Evolutionary conservation across 2,113 vertebrate genomes (phyloP).

Genomic region (Zeus faber): DNA sequence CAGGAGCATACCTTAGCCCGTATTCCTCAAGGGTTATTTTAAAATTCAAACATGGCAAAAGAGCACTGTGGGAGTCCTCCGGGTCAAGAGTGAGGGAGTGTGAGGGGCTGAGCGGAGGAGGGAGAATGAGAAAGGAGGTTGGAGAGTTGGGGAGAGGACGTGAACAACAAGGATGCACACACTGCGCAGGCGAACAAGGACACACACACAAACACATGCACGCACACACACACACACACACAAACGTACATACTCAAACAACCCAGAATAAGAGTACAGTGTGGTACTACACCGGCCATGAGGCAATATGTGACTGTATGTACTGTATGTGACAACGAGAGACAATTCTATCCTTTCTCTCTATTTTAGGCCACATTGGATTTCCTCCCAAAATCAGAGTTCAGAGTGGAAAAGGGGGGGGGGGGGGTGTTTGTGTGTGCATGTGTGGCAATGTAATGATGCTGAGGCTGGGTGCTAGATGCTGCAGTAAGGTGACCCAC

Average conservation of each 20-base stretch:
- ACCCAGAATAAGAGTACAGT: no score
- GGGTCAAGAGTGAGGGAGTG: constrained; percentile 47
- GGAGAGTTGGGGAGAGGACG: constrained; percentile 13
- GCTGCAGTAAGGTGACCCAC: constrained; percentile 74
- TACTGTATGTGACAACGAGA: no score
- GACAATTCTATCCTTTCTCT: constrained; percentile 4
- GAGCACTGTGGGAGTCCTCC: constrained; percentile 50
- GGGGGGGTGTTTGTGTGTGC: constrained; percentile 23
- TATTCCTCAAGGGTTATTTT: constrained; percentile 42
- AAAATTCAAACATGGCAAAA: constrained; percentile 61
- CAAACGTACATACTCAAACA: no score
- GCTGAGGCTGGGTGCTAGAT: constrained; percentile 53
- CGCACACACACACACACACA: no score
- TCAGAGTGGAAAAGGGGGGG: neutral
- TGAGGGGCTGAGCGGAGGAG: constrained; percentile 6
- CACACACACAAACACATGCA: no score
- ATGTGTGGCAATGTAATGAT: constrained; percentile 44
- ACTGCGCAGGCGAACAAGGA: no score
- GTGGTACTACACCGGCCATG: no score
- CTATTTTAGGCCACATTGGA: constrained; percentile 15
- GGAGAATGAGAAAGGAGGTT: constrained; percentile 8
- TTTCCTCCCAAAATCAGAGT: constrained; percentile 24
- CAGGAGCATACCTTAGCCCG: constrained; percentile 28
- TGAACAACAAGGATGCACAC: constrained; percentile 17
- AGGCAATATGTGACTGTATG: no score